Conservation (phyloP, 2,797 vertebrate genomes). For the Prunella strophiata region DNA sequence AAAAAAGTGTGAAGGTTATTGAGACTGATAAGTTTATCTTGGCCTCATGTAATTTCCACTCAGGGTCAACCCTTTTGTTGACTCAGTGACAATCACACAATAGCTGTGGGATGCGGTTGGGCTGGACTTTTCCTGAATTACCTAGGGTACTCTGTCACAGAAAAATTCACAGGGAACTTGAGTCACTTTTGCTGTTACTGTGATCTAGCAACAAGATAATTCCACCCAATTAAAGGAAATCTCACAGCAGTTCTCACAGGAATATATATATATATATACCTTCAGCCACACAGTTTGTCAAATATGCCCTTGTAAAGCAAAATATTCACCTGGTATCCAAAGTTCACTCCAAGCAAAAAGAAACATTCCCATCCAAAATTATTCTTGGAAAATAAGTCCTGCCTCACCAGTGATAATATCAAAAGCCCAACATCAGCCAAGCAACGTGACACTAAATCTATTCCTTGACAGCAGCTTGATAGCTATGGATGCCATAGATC, state of each 20-base stretch:
- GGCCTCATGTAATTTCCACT: conserved; percentile 18
- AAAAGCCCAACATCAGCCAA: background rate
- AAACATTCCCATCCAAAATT: conserved; percentile 35
- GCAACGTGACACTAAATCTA: background rate
- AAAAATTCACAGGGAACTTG: conserved; percentile 49
- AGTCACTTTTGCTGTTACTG: conserved; percentile 11
- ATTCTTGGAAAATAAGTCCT: conserved; percentile 14
- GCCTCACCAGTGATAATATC: background rate
- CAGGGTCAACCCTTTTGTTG: conserved; percentile 67
- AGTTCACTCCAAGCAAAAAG: conserved; percentile 33
- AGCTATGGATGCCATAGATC: background rate
- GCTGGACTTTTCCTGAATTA: conserved; percentile 57
- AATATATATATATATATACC: conserved; percentile 25
- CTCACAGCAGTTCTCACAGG: conserved; percentile 30
- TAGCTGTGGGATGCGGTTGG: background rate
- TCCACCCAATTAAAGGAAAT: conserved; percentile 41
- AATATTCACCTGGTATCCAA: conserved; percentile 22
- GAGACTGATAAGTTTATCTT: conserved; percentile 57
- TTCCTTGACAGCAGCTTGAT: background rate
- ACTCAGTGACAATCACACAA: conserved; percentile 65
- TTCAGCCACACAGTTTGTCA: conserved; percentile 42
- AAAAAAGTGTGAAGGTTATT: conserved; percentile 66
- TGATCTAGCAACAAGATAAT: conserved; percentile 34
- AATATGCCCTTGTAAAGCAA: conserved; percentile 23
- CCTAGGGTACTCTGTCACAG: background rate